Base-by-base conservation (phyloP, 2,113 vertebrate genomes). In the Sclerurus mexicanus region DNA sequence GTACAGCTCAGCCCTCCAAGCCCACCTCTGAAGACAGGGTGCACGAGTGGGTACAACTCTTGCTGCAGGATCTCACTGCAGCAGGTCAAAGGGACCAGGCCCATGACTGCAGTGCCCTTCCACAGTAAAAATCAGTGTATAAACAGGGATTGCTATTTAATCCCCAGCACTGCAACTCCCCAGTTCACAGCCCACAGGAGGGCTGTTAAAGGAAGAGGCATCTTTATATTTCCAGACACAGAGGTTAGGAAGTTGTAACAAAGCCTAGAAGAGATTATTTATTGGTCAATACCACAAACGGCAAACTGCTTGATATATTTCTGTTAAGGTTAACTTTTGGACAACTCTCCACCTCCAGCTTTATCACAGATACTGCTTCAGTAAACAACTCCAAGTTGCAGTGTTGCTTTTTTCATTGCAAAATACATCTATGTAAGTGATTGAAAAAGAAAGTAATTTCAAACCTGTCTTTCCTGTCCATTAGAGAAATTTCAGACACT, bases 311-410 rank as follows among this genome's bases (percentile, higher is more conserved):
- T 52, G 37, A 50, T 67, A 50, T 20, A 6, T 31, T 83, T 62
- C 53, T 27, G 2, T 56, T 3, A 20, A 68, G 4, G 16, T 39
- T 39, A 19, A 23, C 27, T 79, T 46, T 0, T n/a, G 28, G 44
- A 25, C 69, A 69, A 35, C 22, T 60, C 60, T 47, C 86, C 37
- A 63, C 86, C 69, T 46, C 50, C 56, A 92, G 73, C 28, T 88
- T 87, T 53, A 31, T 76, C 30, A 33, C 28, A 87, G n/a, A 39
- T 73, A 96, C 7, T 73, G 59, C 77, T 93, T 95, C 71, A 96
- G 64, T 71, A 96, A 93, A 95, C 71, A 97, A 72, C 40, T 68
- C 9, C 79, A 58, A 74, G 75, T 92, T 66, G 60, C 95, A 96
- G 84, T 62, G 40, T 25, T 89, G 69, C 18, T 75, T 63, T 95